Evolutionary conservation across 2,888 invertebrate species (phyloP), one percentile per base, ranked within the genome.

Genomic region (Drosophila lacicola): DNA sequence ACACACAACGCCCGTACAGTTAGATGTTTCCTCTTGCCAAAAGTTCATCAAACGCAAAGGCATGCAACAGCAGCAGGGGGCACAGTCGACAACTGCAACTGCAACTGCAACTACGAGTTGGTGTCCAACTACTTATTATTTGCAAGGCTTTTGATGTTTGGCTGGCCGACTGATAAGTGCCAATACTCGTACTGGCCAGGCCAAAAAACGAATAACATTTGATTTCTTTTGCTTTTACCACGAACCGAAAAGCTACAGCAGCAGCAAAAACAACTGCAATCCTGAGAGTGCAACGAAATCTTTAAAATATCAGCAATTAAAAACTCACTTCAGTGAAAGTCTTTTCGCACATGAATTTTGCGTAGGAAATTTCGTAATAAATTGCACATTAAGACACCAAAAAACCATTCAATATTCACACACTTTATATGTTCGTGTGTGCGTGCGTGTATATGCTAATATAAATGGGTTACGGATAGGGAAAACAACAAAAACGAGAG

Each of bases 31-130:
- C 63, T 55, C 50, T 39, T 36, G 42, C 65, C 67, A 76, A 84
- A 82, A 88, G 86, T 85, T 88, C 88, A 88, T 85, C 88, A 82
- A 82, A 78, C 88, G 85, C 78, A 51, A 37, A 55, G 66, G 65
- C 81, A 75, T 75, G 71, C 66, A 66, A 25, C 64, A 34, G 25
- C 56, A 33, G n/a, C 67, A 46, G 39, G 29, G 29, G 29, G 29
- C 29, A 8, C 29, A 29, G 8, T 17, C 57, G 6, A 13, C 67
- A 63, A n/a, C 68, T 21, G 21, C 57, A 42, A 62, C 58, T 49
- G 39, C 47, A 56, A 36, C 54, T 78, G 64, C 70, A 63, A 53
- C 63, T 75, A 58, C 37, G 34, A 44, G 29, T 17, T 51, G 37
- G 44, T 64, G 53, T 49, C 58, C 55, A 74, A 68, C 62, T 64